These are phyloP conservation scores for Hydrozoanthus gracilis DNA, from an alignment of 92 coral and sea anemone genomes.

Conservation along the genomic window DNA sequence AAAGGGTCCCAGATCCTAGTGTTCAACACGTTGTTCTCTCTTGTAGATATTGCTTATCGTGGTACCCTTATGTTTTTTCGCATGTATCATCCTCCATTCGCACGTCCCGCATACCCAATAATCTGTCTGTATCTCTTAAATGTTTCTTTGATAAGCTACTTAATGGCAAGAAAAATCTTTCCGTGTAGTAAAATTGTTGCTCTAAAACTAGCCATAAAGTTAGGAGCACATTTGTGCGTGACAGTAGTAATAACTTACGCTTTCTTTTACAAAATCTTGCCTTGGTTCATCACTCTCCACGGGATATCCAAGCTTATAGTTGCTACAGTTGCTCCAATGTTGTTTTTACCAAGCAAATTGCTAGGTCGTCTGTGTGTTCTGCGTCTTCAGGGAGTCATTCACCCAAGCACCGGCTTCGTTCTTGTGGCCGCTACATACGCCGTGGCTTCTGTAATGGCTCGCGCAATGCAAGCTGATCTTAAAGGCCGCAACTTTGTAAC, in stretches of 20 bases:
- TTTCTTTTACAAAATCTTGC: not conserved
- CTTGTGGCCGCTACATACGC: not conserved
- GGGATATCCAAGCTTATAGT: not conserved
- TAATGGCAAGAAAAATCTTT: not conserved
- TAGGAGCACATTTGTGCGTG: not conserved
- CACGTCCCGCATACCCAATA: not conserved
- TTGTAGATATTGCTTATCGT: conserved; percentile 21
- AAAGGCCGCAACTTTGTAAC: not conserved
- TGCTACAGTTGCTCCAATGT: not conserved
- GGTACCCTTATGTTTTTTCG: not conserved
- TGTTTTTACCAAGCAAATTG: conserved; percentile 18
- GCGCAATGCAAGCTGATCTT: conserved; percentile 25
- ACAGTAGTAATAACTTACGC: not conserved
- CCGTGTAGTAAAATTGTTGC: not conserved
- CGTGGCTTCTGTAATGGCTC: not conserved
- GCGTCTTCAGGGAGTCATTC: conserved; percentile 15
- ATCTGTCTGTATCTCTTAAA: not conserved
- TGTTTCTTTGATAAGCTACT: not conserved
- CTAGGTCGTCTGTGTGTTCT: conserved; percentile 20
- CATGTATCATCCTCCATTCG: not conserved
- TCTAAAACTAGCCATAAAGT: not conserved
- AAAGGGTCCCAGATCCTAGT: conserved; percentile 5
- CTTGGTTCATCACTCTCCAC: conserved; percentile 10
- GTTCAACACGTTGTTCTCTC: not conserved
- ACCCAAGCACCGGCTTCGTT: conserved; percentile 6